These are phyloP conservation scores for Aphelenchoides besseyi DNA, from an alignment of 1,140 invertebrate species.

Conservation along the genomic window DNA sequence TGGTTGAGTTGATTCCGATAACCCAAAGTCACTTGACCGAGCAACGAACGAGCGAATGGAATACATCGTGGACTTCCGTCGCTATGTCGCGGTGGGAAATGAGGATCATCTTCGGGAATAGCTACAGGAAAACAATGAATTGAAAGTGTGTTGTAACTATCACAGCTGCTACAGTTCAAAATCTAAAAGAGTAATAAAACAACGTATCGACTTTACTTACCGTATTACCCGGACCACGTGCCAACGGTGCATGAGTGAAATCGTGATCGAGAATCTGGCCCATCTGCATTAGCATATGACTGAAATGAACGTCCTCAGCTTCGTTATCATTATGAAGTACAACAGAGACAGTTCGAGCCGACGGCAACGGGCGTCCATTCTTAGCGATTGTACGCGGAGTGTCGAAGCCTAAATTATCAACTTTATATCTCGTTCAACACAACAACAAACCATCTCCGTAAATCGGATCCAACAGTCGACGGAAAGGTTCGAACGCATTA, in stretches of 20 bases:
- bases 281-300: conserved; percentile 64
- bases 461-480: conserved; percentile 76
- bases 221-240: conserved; percentile 68
- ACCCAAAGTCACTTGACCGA: conserved; percentile 76
- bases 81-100: conserved; percentile 68
- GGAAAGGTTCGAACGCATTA: conserved; percentile 69
- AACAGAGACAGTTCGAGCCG: conserved; percentile 80
- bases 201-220: neutral
- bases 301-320: conserved; percentile 65
- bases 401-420: conserved; percentile 41
- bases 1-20: conserved; percentile 66
- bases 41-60: conserved; percentile 84
- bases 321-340: conserved; percentile 80
- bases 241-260: conserved; percentile 82
- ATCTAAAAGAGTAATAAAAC: conserved; percentile 48
- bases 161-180: conserved; percentile 58
- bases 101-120: conserved; percentile 68
- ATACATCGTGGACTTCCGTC: conserved; percentile 80
- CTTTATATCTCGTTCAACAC: neutral
- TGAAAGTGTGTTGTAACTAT: conserved; percentile 54
- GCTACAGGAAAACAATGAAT: conserved; percentile 68
- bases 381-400: conserved; percentile 34
- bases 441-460: conserved; percentile 77
- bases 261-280: conserved; percentile 84
- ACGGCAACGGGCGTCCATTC: conserved; percentile 60